Base-by-base conservation (phyloP, 2,888 invertebrate species). In the Pandemis cinnamomeana region DNA sequence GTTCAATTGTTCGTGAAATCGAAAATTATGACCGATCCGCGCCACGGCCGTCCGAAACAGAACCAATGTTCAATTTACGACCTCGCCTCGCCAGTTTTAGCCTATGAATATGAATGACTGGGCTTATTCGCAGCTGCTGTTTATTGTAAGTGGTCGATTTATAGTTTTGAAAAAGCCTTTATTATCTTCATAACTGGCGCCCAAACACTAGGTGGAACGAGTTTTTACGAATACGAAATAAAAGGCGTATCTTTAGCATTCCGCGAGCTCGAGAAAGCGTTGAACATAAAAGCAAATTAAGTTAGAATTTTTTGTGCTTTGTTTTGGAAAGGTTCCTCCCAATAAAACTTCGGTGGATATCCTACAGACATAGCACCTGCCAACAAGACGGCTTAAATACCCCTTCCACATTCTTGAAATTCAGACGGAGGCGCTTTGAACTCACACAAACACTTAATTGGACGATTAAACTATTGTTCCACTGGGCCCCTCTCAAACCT, bases 381-480 rank as follows among this genome's bases (percentile, higher is more conserved):
- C 67, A 66, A 71, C 48, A 61, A 70, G 71, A 61, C 74, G 78
- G 76, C 72, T 80, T 79, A 78, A 79, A 78, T 75, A 78, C 79
- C 75, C 78, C 75, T 72, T 71, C 72, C 80, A 80, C 81, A 85
- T 87, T 86, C 85, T 81, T 76, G 76, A 79, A 82, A 85, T 82
- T 84, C 82, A 83, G 83, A 79, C 81, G 82, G 75, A 76, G 77
- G 70, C 79, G 76, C 76, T 84, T 84, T 83, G 80, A 86, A 83
- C 87, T 88, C 90, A 88, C 88, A 89, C 88, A 90, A 90, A 92
- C 86, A 89, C 87, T 92, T 93, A 93, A 93, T 93, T 93, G 92
- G 91, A 87, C 91, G 87, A 93, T 94, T 93, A 94, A 86, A 90
- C 92, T 90, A 93, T 94, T 94, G 93, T 94, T 89, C 88, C 86